Conservation (phyloP, 2,888 invertebrate genomes). For the Eugnorisma glareosa region DNA sequence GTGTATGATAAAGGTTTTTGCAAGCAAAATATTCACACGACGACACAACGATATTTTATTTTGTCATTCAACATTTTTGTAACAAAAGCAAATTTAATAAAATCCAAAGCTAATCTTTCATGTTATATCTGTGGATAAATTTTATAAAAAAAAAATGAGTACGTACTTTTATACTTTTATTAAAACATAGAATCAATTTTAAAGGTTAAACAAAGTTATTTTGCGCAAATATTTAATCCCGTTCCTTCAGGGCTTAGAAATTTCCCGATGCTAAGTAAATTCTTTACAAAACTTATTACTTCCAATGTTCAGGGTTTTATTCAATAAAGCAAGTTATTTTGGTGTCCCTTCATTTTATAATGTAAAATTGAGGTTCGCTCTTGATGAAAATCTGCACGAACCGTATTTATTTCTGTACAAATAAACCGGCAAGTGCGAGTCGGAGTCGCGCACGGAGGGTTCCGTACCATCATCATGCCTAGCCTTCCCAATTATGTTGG, state of each 20-base stretch:
- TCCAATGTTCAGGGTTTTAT: slow-evolving; percentile 51
- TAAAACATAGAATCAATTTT: slow-evolving; percentile 51
- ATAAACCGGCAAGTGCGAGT: too few relatives aligned
- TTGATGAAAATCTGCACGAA: slow-evolving; percentile 32
- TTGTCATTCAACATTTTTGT: slow-evolving; percentile 20
- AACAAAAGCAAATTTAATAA: slow-evolving; percentile 24
- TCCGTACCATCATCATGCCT: too few relatives aligned
- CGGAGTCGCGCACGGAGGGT: too few relatives aligned
- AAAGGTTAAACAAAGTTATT: slow-evolving; percentile 56
- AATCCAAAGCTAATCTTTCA: slow-evolving; percentile 5
- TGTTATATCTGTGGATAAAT: slow-evolving; percentile 14
- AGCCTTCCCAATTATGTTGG: too few relatives aligned
- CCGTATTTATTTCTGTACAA: not conserved
- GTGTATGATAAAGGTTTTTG: slow-evolving; percentile 39
- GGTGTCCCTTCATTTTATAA: slow-evolving; percentile 39
- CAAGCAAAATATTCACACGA: too few relatives aligned
- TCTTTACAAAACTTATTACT: slow-evolving; percentile 57
- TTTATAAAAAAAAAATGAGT: slow-evolving; percentile 16
- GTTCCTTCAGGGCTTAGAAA: slow-evolving; percentile 46
- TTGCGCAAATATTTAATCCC: slow-evolving; percentile 57
- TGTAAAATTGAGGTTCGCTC: slow-evolving; percentile 23
- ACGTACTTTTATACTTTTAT: slow-evolving; percentile 29
- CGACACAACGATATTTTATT: not conserved
- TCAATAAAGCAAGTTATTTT: slow-evolving; percentile 56
- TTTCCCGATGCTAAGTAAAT: slow-evolving; percentile 54